phyloP scores from a whole-genome alignment of 2,797 vertebrate genomes.

The Avahi laniger region DNA sequence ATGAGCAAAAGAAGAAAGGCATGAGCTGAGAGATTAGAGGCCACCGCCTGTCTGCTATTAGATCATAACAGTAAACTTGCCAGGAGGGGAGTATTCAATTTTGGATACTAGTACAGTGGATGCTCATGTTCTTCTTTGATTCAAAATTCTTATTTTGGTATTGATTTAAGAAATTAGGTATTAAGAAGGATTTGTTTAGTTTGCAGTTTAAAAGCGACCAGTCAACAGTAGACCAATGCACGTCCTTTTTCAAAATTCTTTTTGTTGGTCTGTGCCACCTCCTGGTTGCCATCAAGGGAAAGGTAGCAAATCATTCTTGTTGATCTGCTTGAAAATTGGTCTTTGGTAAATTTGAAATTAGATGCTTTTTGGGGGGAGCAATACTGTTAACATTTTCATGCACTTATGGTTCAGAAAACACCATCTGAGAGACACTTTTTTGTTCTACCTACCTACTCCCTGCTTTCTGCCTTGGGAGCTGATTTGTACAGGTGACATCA shows the following conservation, averaged over 20 bases:
- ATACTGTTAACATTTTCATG: background rate
- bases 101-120: background rate
- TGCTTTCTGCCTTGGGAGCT: background rate
- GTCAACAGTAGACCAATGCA: background rate
- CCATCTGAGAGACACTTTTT: background rate
- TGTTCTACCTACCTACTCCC: background rate
- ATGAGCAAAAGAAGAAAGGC: conserved; percentile 64
- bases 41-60: conserved; percentile 52
- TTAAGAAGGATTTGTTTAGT: background rate
- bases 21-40: conserved; percentile 62
- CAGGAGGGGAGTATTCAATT: background rate
- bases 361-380: background rate
- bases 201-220: conserved; percentile 11
- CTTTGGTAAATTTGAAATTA: background rate
- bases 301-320: background rate
- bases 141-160: background rate
- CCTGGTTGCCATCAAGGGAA: background rate
- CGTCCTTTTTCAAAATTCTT: background rate
- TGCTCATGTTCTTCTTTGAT: background rate
- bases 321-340: background rate
- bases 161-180: background rate
- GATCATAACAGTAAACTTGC: conserved; percentile 42
- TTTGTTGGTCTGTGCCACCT: background rate
- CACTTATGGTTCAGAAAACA: background rate
- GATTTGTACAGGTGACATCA: background rate